phyloP scores from a whole-genome alignment of 92 coral and sea anemone genomes.

The Siderastrea radians region DNA sequence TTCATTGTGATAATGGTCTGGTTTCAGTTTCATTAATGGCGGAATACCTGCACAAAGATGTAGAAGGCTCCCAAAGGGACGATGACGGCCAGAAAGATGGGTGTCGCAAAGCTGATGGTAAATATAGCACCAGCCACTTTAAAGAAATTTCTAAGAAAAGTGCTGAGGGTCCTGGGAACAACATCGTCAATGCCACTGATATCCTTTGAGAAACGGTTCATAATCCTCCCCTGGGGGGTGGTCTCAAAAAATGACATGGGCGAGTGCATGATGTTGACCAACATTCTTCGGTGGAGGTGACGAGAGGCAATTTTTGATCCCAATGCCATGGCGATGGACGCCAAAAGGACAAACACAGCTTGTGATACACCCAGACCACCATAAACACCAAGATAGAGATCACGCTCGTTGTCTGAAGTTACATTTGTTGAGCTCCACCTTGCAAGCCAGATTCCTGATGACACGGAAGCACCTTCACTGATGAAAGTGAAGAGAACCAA shows the following conservation, averaged over 20 bases:
- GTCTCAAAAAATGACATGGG: constrained; percentile 92
- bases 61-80: constrained; percentile 78
- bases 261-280: constrained; percentile 76
- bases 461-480: constrained; percentile 65
- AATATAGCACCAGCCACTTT: constrained; percentile 70
- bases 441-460: constrained; percentile 89
- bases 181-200: constrained; percentile 79
- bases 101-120: constrained; percentile 87
- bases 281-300: constrained; percentile 66
- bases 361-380: constrained; percentile 80
- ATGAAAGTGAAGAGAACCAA: constrained; percentile 38
- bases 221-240: constrained; percentile 90
- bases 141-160: constrained; percentile 63
- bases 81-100: constrained; percentile 79
- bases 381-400: constrained; percentile 77
- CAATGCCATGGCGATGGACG: constrained; percentile 49
- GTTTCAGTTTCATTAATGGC: not conserved
- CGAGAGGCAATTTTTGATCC: constrained; percentile 69
- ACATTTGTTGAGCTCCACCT: constrained; percentile 85
- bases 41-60: constrained; percentile 81
- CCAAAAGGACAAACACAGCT: constrained; percentile 53
- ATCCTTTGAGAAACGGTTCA: constrained; percentile 90
- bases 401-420: constrained; percentile 64
- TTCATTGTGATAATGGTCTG: too few species aligned
- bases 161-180: constrained; percentile 53